Conservation (phyloP, 1,140 invertebrate genomes). For the Argopecten irradians region DNA sequence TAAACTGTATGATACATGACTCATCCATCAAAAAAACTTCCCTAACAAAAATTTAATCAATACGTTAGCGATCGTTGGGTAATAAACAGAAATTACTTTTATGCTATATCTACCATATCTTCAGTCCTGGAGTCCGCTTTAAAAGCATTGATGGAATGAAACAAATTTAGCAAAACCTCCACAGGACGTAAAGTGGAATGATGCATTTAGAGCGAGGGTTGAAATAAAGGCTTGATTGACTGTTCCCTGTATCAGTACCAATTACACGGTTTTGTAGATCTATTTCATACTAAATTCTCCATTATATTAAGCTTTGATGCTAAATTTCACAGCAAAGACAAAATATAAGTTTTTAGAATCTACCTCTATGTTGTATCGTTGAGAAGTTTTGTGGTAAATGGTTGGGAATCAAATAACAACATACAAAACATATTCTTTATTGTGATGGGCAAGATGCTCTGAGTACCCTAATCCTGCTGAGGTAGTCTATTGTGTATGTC, state of each 20-base stretch:
- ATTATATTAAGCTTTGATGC: neutral
- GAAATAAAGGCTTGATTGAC: neutral
- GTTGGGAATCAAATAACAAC: no score
- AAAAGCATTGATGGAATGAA: neutral
- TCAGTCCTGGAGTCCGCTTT: neutral
- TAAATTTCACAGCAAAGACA: neutral
- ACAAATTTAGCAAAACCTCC: neutral
- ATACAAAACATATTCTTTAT: no score
- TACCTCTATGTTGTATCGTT: no score
- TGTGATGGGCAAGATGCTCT: no score
- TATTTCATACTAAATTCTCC: neutral
- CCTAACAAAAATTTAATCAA: neutral
- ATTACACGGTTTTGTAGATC: neutral
- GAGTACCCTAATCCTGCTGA: no score
- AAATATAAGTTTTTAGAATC: neutral
- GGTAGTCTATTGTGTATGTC: no score
- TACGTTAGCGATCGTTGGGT: neutral
- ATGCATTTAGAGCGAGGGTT: neutral
- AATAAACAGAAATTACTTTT: neutral
- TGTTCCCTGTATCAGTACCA: neutral
- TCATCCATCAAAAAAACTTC: slow-evolving; percentile 16
- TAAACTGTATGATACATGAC: neutral
- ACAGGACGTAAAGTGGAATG: neutral
- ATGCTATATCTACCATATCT: neutral
- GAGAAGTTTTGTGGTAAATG: no score